A percentile compares a stretch with the other conserved stretches of the same genome.
Conservation (phyloP, 2,113 vertebrate species). For the Brienomyrus longianalis region DNA sequence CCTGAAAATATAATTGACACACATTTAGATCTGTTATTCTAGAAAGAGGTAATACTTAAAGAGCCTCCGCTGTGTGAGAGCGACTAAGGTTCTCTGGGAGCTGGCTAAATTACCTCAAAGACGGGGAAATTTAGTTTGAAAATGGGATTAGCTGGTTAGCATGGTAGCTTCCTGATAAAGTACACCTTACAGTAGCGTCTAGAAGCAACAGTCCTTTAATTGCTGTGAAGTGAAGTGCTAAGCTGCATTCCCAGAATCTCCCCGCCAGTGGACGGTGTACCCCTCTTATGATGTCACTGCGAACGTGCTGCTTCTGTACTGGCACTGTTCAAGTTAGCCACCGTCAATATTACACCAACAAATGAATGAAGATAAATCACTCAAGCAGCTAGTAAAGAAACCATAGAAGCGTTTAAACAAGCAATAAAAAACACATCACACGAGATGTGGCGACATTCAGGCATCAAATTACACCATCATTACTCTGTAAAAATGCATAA, state of each 20-base stretch:
- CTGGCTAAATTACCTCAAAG: neutral
- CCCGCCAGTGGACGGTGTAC: neutral
- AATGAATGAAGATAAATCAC: neutral
- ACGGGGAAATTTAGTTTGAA: neutral
- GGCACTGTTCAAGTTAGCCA: too few relatives aligned
- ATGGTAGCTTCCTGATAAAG: neutral
- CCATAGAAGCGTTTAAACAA: neutral
- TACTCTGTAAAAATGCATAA: neutral
- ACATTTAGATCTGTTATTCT: neutral
- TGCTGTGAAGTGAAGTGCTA: neutral
- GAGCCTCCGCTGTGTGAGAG: neutral
- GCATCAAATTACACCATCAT: constrained; percentile 4
- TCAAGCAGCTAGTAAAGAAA: neutral
- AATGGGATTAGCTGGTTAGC: neutral
- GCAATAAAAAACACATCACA: neutral
- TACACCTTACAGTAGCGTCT: neutral
- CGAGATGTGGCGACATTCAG: neutral
- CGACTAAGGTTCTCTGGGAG: neutral
- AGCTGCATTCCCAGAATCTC: neutral
- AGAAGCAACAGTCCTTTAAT: neutral
- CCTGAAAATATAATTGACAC: neutral
- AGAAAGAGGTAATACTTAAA: neutral
- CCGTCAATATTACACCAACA: neutral
- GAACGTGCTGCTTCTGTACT: neutral
- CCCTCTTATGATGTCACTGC: neutral